These are phyloP conservation scores for Calameuta pallipes DNA, from an alignment of 2,888 invertebrate genomes.

Conservation along the genomic window DNA sequence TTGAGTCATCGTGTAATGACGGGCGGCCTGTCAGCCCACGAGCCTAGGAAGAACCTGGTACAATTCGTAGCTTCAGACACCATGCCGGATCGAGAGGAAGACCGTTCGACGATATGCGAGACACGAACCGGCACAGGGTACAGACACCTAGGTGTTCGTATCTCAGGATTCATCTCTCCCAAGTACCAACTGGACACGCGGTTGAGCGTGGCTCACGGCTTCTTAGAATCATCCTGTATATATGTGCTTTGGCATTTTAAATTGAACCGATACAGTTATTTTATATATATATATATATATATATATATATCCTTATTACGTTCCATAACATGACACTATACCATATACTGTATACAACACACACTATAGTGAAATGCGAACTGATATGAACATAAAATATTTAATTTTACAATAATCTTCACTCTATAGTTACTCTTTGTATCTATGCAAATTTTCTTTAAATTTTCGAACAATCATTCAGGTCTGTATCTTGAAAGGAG, in stretches of 20 bases:
- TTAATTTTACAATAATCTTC: too few species aligned
- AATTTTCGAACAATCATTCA: too few species aligned
- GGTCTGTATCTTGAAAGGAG: neutral
- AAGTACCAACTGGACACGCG: constrained; percentile 3
- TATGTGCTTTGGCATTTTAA: constrained; percentile 15
- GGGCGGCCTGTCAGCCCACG: constrained; percentile 59
- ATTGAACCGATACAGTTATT: constrained; percentile 9
- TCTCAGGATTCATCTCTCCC: constrained; percentile 19
- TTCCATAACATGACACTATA: too few species aligned
- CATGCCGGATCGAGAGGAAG: constrained; percentile 16
- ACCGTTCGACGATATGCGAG: constrained; percentile 38
- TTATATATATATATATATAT: too few species aligned
- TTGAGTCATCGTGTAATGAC: constrained; percentile 65
- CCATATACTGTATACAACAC: too few species aligned
- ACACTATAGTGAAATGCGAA: too few species aligned
- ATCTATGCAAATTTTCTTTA: too few species aligned
- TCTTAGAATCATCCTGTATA: constrained; percentile 32
- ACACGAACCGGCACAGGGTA: constrained; percentile 26
- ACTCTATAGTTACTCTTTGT: too few species aligned
- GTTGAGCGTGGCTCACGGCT: constrained; percentile 15
- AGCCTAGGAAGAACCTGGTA: constrained; percentile 39
- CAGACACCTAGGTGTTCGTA: constrained; percentile 38
- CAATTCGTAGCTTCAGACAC: constrained; percentile 42
- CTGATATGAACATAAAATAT: too few species aligned
- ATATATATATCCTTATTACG: too few species aligned